Base-by-base conservation (phyloP, 2,888 invertebrate genomes). In the Pyrrhia umbra region DNA sequence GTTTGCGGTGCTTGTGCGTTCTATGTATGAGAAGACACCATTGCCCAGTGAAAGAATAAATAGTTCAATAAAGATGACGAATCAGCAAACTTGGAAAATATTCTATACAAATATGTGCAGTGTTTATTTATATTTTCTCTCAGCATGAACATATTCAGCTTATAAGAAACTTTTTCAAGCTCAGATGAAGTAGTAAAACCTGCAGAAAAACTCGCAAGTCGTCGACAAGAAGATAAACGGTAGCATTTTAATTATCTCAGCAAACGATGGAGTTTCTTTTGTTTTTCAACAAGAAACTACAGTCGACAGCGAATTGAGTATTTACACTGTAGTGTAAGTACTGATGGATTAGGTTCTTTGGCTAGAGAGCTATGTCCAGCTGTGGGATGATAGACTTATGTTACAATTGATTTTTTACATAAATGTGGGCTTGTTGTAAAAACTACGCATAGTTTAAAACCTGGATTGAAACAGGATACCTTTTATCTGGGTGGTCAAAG, bases 161-260 rank as follows among this genome's bases (percentile, higher is more conserved):
- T 34, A 34, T 34, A 34, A 13, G 5, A 34, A n/a, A 34, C 13
- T 34, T 34, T 34, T n/a, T n/a, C 13, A 3, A 3, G 3, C 30
- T n/a, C 34, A 50, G 1, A 54, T 25, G 13, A 18, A 21, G 18
- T 20, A 54, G 52, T 49, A 40, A 70, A 49, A 57, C 9, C 18
- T 34, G 27, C 21, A 54, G 15, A 54, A 40, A 54, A 50, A 25
- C n/a, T 50, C 23, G 40, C 20, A 25, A 66, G 52, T 54, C 20
- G 34, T 6, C 43, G 34, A 42, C 60, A 37, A 57, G 23, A 58
- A 61, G 74, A 73, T 62, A 68, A 63, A 68, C 63, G 59, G 45
- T 63, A 43, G 47, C 63, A 63, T 73, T 73, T 73, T 63, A 73
- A 73, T 73, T 73, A 73, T 68, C 74, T 73, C 49, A 10, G 73